Percentiles rank a stretch among this genome's conserved stretches.
Conservation (phyloP, 2,888 invertebrate genomes). For the Pseudococcus longispinus region DNA sequence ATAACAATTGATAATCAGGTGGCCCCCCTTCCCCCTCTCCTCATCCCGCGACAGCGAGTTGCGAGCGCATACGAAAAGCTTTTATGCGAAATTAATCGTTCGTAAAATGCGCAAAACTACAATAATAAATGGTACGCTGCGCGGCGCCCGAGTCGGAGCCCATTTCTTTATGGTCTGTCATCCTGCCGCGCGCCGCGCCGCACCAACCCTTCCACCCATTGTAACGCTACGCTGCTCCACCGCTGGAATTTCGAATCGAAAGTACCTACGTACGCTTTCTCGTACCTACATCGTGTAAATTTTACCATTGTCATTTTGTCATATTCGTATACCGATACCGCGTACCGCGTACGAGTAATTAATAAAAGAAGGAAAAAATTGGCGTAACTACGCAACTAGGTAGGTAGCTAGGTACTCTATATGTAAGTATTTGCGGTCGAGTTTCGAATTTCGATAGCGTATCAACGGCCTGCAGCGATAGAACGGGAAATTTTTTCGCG, state of each 20-base stretch:
- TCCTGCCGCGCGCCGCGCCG: too few relatives aligned
- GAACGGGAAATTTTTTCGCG: too few relatives aligned
- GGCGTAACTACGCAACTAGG: too few relatives aligned
- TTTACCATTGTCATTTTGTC: neutral
- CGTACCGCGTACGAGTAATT: too few relatives aligned
- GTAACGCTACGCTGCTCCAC: neutral
- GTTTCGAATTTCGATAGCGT: too few relatives aligned
- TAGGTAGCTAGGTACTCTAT: too few relatives aligned
- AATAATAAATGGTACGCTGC: neutral
- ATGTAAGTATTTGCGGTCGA: too few relatives aligned
- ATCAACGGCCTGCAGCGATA: too few relatives aligned
- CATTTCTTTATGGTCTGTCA: neutral
- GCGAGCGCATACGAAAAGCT: neutral
- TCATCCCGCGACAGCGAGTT: neutral
- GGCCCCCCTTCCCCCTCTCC: too few relatives aligned
- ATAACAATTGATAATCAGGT: constrained; percentile 13
- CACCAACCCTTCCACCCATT: neutral
- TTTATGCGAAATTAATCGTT: neutral
- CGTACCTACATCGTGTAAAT: neutral
- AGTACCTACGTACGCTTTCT: neutral
- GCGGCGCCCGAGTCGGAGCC: neutral
- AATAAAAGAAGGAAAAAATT: too few relatives aligned
- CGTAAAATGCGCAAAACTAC: neutral
- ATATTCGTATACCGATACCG: too few relatives aligned
- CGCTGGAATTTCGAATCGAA: neutral